phyloP scores from a whole-genome alignment of 2,113 vertebrate species.

The Zosterops japonicus region DNA sequence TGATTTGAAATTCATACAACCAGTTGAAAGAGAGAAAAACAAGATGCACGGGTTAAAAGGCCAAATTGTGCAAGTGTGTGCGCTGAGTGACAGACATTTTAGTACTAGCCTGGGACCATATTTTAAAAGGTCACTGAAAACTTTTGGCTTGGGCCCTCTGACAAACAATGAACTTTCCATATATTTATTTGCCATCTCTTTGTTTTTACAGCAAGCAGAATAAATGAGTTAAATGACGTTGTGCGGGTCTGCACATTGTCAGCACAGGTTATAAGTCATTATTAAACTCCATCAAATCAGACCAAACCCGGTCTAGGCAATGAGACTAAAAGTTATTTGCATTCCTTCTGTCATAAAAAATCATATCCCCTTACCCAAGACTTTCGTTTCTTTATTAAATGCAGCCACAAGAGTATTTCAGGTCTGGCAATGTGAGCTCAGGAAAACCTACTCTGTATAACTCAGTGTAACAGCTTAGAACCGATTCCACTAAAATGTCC shows the following conservation, averaged over 20 bases:
- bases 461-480: constrained; percentile 80
- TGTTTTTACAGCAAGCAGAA: constrained; percentile 93
- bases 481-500: constrained; percentile 79
- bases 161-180: constrained; percentile 88
- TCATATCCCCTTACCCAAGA: constrained; percentile 88
- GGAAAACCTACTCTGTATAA: constrained; percentile 79
- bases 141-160: constrained; percentile 83
- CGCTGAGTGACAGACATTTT: constrained; percentile 91
- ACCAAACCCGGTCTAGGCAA: constrained; percentile 81
- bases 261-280: constrained; percentile 97
- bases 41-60: constrained; percentile 83
- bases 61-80: constrained; percentile 80
- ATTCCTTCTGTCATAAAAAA: constrained; percentile 89
- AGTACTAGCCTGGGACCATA: constrained; percentile 85
- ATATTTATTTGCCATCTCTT: constrained; percentile 93
- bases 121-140: constrained; percentile 88
- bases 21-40: constrained; percentile 85
- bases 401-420: constrained; percentile 85
- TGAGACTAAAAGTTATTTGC: constrained; percentile 83
- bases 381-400: constrained; percentile 88
- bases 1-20: constrained; percentile 85
- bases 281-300: constrained; percentile 89
- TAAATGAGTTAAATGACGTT: constrained; percentile 94
- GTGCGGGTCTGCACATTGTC: constrained; percentile 91
- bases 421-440: constrained; percentile 80